Base-by-base conservation (phyloP, 1,140 invertebrate genomes). In the Penaeus chinensis region DNA sequence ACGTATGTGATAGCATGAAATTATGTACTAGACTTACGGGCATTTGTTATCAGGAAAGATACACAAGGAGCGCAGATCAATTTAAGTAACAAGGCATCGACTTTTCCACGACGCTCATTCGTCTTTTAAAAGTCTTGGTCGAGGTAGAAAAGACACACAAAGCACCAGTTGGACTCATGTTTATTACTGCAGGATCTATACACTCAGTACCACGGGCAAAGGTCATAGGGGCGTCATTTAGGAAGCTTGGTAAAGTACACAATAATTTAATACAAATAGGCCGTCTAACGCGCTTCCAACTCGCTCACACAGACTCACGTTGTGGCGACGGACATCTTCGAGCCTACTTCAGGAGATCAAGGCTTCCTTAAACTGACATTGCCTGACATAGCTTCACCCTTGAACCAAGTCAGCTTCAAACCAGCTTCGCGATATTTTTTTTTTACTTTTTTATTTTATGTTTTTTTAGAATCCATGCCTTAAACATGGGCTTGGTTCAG, bases 171-270 rank as follows among this genome's bases (percentile, higher is more conserved):
- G 69, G 85, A 82, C 85, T 32, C 80, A 60, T 82, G 80, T 87
- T 87, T 87, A 87, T 87, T 87, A 87, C 85, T 87, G 85, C 80
- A 87, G 80, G 82, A 87, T 71, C 85, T 87, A 87, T 81, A 87
- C 85, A 87, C 62, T 87, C 80, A 87, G 85, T 87, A 83, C 85
- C 85, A 83, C 85, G 85, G 85, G 78, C 85, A 78, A 82, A 87
- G 85, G 85, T 87, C 60, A 87, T 82, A 81, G 82, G 37, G 82
- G 85, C 85, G 80, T 81, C 85, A 81, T 87, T 82, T 87, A 82
- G 85, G 80, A 83, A 87, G 85, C 80, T 87, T 87, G 71, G 80
- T 65, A 83, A 82, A 65, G 61, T 82, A 82, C 80, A 87, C 62
- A 87, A 78, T 86, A 86, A 86, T 86, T 66, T 79, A 27, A 85